These are phyloP conservation scores for Orussus abietinus DNA, from an alignment of 1,140 invertebrate species.

Conservation along the genomic window DNA sequence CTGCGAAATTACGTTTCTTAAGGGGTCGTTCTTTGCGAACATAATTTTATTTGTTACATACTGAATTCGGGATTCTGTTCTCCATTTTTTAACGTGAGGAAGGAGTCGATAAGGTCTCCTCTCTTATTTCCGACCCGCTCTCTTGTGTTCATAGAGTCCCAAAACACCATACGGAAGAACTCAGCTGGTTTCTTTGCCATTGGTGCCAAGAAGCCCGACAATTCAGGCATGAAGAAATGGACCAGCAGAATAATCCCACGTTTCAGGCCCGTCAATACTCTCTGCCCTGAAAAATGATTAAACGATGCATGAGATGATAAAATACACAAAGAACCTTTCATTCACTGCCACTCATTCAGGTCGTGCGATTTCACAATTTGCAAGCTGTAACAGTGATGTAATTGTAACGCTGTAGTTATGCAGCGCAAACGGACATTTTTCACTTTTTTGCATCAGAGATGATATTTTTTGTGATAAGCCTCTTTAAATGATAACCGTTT, in stretches of 20 bases:
- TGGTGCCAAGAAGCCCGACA: slow-evolving; percentile 19
- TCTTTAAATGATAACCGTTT: too few species aligned
- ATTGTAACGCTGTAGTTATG: too few species aligned
- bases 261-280: slow-evolving; percentile 23
- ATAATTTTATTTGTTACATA: too few species aligned
- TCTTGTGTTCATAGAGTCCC: slow-evolving; percentile 28
- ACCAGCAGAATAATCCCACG: slow-evolving; percentile 27
- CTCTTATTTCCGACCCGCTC: slow-evolving; percentile 27
- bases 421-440: too few species aligned
- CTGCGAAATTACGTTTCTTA: not conserved
- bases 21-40: too few species aligned
- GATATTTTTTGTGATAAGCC: too few species aligned
- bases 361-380: not conserved
- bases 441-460: too few species aligned
- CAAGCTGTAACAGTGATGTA: too few species aligned
- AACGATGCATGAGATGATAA: not conserved
- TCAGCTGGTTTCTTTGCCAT: slow-evolving; percentile 22
- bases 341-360: slow-evolving; percentile 48
- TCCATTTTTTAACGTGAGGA: slow-evolving; percentile 33
- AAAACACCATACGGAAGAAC: slow-evolving; percentile 32
- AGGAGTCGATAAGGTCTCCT: slow-evolving; percentile 34
- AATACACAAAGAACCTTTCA: slow-evolving; percentile 40
- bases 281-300: slow-evolving; percentile 24
- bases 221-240: slow-evolving; percentile 31
- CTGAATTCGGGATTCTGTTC: slow-evolving; percentile 30